Conservation (phyloP, 2,888 invertebrate genomes). For the Lithophane semibrunnea region DNA sequence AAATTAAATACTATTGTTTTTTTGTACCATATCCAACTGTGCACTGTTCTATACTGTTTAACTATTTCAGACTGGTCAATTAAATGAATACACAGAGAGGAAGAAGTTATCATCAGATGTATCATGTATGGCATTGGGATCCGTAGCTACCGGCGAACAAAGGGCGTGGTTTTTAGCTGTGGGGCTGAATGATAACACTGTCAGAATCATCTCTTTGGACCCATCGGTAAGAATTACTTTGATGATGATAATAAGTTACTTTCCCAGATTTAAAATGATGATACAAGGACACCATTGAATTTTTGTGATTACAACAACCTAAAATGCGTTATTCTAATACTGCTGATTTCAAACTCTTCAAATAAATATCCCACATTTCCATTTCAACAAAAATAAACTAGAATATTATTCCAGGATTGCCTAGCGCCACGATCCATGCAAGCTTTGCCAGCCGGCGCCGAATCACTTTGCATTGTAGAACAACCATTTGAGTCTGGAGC, state of each 20-base stretch:
- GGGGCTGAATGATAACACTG: conserved; percentile 98
- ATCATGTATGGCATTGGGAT: conserved; percentile 99
- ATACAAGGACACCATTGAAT: conserved; percentile 90
- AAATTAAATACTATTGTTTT: conserved; percentile 4
- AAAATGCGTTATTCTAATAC: conserved; percentile 89
- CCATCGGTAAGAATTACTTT: conserved; percentile 92
- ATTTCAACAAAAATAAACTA: conserved; percentile 10
- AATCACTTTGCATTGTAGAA: conserved; percentile 99
- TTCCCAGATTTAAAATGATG: conserved; percentile 78
- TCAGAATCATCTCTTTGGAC: conserved; percentile 98
- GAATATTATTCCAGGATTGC: conserved; percentile 93
- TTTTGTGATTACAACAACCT: conserved; percentile 87
- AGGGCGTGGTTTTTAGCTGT: conserved; percentile 98
- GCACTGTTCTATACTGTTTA: conserved; percentile 45
- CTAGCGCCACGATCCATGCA: conserved; percentile 98
- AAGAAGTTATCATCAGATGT: conserved; percentile 99
- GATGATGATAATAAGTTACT: background rate
- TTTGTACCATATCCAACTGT: conserved; percentile 20
- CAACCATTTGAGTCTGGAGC: conserved; percentile 93
- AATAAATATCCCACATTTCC: background rate
- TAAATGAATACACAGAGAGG: conserved; percentile 99
- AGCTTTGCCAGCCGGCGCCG: conserved; percentile 98
- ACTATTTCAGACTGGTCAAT: conserved; percentile 96
- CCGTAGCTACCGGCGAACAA: conserved; percentile 98
- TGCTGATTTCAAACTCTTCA: conserved; percentile 72